Evolutionary conservation across 2,113 vertebrate species (phyloP).

Genomic region (Vulpes lagopus): DNA sequence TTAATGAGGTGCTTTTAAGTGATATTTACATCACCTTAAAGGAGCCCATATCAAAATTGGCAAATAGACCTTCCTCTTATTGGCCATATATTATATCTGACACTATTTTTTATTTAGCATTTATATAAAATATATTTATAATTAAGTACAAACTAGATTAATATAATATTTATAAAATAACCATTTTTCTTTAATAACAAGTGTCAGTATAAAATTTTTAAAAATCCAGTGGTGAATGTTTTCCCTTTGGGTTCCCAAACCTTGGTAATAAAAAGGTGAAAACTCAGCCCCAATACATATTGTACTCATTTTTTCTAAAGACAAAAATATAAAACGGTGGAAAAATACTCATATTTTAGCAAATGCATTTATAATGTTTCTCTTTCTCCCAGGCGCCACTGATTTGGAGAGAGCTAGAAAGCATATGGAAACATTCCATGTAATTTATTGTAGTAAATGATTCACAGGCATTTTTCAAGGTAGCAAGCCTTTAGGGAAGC

Average conservation of each 20-base stretch:
- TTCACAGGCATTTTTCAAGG: constrained; percentile 43
- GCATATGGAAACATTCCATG: neutral
- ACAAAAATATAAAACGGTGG: neutral
- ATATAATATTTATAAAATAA: constrained; percentile 35
- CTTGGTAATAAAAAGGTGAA: neutral
- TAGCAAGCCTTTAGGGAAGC: constrained; percentile 41
- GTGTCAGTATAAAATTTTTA: neutral
- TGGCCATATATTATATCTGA: neutral
- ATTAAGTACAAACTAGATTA: neutral
- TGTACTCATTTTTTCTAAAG: neutral
- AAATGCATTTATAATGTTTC: constrained; percentile 19
- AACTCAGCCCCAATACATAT: neutral
- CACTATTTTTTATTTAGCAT: constrained; percentile 7
- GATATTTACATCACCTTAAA: neutral
- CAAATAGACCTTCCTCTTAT: neutral
- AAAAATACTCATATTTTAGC: neutral
- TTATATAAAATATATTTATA: constrained; percentile 8
- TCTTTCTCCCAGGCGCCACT: neutral
- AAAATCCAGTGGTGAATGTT: neutral
- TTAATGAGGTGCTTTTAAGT: constrained; percentile 7
- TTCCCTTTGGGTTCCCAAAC: neutral
- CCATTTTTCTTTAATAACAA: constrained; percentile 37
- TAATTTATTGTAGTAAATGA: constrained; percentile 59
- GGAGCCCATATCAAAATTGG: neutral
- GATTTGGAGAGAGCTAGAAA: neutral